phyloP scores from a whole-genome alignment of 92 coral and sea anemone species.

The Nematostella vectensis region DNA sequence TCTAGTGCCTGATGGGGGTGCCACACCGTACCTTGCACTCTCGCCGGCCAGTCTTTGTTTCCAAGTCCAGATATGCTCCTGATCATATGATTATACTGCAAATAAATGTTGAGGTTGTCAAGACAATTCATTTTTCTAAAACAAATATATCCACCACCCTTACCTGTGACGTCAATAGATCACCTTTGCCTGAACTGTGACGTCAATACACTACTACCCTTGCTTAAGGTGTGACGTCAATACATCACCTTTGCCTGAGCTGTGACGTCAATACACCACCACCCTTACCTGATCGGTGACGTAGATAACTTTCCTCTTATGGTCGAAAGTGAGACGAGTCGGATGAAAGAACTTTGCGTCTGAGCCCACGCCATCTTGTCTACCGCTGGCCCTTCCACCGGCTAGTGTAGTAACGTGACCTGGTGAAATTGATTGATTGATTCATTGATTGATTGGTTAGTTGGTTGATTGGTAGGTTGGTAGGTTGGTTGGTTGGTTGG shows the following conservation, averaged over 20 bases:
- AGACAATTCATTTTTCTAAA: not conserved
- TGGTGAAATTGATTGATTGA: too few species aligned
- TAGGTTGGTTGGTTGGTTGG: too few species aligned
- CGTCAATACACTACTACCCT: not conserved
- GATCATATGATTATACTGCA: conserved; percentile 69
- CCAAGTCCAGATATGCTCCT: conserved; percentile 66
- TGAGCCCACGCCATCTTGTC: conserved; percentile 45
- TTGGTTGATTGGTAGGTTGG: too few species aligned
- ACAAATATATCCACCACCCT: not conserved
- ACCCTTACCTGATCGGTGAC: conserved; percentile 66
- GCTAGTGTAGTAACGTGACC: conserved; percentile 69
- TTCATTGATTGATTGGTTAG: too few species aligned
- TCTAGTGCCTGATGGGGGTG: too few species aligned
- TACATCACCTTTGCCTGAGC: not conserved
- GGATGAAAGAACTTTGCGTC: conserved; percentile 63
- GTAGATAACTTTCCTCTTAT: conserved; percentile 43
- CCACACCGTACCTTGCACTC: not conserved
- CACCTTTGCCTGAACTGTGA: not conserved
- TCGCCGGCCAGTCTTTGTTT: conserved; percentile 7
- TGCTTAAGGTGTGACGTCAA: not conserved
- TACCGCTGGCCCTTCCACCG: conserved; percentile 48
- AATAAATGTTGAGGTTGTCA: not conserved
- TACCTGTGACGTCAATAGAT: not conserved
- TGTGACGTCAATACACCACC: not conserved
- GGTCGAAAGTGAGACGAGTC: conserved; percentile 69